phyloP scores from a whole-genome alignment of 2,797 vertebrate species.

The Cossypha polioptera region DNA sequence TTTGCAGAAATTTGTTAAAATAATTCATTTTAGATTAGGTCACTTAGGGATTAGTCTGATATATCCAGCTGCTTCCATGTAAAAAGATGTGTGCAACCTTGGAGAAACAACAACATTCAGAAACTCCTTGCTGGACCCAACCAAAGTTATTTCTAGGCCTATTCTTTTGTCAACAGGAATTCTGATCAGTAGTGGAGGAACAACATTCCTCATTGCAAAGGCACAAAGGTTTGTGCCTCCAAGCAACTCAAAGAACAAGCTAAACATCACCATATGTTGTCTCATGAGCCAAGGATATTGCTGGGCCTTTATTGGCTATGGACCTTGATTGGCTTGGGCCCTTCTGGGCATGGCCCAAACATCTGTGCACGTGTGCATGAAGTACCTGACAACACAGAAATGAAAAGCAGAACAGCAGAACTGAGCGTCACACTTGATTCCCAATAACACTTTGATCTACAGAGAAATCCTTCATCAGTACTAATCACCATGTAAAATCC shows the following conservation, averaged over 20 bases:
- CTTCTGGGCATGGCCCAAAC: not conserved
- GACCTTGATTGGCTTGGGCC: not conserved
- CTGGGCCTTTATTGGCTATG: not conserved
- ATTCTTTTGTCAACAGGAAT: not conserved
- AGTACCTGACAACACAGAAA: not conserved
- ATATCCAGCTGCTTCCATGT: not conserved
- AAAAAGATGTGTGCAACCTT: not conserved
- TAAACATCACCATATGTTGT: not conserved
- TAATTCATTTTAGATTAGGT: not conserved
- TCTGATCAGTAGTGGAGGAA: not conserved
- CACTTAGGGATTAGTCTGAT: not conserved
- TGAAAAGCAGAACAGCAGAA: not conserved
- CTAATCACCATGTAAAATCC: not conserved
- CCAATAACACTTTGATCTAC: not conserved
- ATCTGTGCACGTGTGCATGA: not conserved
- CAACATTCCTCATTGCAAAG: not conserved
- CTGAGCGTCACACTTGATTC: not conserved
- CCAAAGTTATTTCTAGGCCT: not conserved
- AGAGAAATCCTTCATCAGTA: not conserved
- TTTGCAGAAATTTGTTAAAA: not conserved
- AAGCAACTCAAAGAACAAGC: not conserved
- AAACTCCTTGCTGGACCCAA: not conserved
- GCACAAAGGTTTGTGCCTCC: not conserved
- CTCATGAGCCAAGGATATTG: not conserved
- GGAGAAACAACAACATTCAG: not conserved